Conservation (phyloP, 2,113 vertebrate species). For the Callopanchax toddi region DNA sequence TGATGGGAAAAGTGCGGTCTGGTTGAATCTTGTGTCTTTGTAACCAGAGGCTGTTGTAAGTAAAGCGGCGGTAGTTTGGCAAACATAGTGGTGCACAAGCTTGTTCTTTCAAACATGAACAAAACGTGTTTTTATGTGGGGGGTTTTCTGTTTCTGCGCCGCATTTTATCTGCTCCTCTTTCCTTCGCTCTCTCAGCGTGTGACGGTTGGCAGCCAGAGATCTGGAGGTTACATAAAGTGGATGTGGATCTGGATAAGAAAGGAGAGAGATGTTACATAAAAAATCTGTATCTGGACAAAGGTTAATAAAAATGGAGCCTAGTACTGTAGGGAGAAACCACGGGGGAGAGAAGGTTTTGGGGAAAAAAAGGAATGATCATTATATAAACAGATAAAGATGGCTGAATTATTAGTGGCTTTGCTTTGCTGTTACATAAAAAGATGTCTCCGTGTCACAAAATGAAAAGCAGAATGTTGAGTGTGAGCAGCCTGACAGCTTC, state of each 20-base stretch:
- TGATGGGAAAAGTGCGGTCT: constrained; percentile 38
- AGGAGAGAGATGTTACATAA: constrained; percentile 76
- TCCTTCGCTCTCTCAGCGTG: constrained; percentile 30
- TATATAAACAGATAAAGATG: constrained; percentile 79
- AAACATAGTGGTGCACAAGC: background rate
- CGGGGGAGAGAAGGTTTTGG: constrained; percentile 49
- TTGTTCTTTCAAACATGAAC: constrained; percentile 10
- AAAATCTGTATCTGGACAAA: constrained; percentile 74
- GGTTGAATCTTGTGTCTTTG: constrained; percentile 21
- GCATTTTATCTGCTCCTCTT: constrained; percentile 28
- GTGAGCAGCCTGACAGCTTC: constrained; percentile 15
- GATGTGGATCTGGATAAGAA: constrained; percentile 66
- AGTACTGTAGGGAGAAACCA: constrained; percentile 62
- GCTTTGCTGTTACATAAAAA: constrained; percentile 73
- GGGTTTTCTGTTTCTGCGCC: constrained; percentile 11
- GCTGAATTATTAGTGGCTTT: constrained; percentile 71
- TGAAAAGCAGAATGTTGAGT: constrained; percentile 38
- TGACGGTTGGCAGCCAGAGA: constrained; percentile 48
- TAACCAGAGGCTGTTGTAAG: constrained; percentile 7
- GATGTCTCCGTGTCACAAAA: constrained; percentile 40
- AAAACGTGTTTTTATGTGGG: constrained; percentile 3
- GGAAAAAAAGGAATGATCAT: constrained; percentile 71
- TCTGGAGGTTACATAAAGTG: constrained; percentile 74
- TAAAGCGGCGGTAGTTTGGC: constrained; percentile 23
- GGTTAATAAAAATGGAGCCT: constrained; percentile 78